A percentile compares a stretch with the other conserved stretches of the same genome.
Evolutionary conservation across 2,888 invertebrate species (phyloP).

Genomic region (Cremastinae sp.): DNA sequence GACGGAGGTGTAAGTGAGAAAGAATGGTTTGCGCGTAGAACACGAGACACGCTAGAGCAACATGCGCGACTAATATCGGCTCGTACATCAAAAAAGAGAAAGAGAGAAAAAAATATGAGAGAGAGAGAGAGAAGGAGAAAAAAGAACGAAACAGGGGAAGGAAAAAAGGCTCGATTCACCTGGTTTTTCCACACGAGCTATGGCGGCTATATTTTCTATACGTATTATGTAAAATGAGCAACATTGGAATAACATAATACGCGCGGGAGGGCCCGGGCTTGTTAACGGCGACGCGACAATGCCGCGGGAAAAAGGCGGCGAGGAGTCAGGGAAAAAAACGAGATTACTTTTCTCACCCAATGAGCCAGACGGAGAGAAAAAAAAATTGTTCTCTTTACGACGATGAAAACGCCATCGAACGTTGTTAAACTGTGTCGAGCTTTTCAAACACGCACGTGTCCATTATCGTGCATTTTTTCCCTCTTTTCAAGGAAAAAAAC

Average conservation of each 20-base stretch:
- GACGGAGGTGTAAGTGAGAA: conserved; percentile 7
- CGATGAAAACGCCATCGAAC: conserved; percentile 3
- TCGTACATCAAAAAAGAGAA: conserved; percentile 45
- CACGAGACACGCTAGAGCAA: conserved; percentile 56
- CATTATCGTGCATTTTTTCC: not conserved
- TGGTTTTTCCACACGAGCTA: conserved; percentile 16
- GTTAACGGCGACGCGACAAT: not conserved
- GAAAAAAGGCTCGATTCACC: conserved; percentile 52
- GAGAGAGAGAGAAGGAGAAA: conserved; percentile 4
- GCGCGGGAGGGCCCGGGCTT: not conserved
- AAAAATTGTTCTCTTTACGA: conserved; percentile 29
- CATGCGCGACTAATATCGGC: conserved; percentile 58
- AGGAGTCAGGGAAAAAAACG: conserved; percentile 7
- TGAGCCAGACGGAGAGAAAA: not conserved
- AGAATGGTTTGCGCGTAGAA: conserved; percentile 38
- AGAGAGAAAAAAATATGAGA: not conserved
- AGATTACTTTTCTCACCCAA: not conserved
- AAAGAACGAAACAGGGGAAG: no score
- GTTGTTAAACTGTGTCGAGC: conserved; percentile 19
- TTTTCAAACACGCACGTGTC: conserved; percentile 37
- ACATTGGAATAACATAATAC: conserved; percentile 6
- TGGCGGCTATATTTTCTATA: not conserved
- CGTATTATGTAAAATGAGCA: conserved; percentile 18
- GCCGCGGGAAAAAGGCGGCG: not conserved
- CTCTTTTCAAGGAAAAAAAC: no score